Conservation (phyloP, 2,113 vertebrate genomes). For the Xenopus borealis region DNA sequence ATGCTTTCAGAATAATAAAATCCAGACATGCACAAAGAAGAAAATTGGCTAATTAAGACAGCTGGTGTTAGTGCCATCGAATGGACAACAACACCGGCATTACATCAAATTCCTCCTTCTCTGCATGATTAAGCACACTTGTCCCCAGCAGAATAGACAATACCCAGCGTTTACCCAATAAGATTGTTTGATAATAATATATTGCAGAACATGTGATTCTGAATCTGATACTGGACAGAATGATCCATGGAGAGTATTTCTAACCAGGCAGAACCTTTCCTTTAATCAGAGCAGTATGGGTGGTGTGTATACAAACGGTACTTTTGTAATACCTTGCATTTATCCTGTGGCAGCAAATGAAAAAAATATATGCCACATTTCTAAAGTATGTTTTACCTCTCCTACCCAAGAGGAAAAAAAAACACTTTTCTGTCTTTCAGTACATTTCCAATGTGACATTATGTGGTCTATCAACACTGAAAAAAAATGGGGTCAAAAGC, state of each 20-base stretch:
- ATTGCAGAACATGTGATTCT: not conserved
- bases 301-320: too few relatives aligned
- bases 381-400: too few relatives aligned
- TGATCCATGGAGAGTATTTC: not conserved
- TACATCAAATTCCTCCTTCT: not conserved
- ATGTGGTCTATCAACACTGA: too few relatives aligned
- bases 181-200: not conserved
- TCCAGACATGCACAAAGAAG: not conserved
- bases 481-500: too few relatives aligned
- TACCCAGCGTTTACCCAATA: not conserved
- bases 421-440: too few relatives aligned
- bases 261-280: not conserved
- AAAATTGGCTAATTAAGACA: conserved; percentile 4
- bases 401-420: too few relatives aligned
- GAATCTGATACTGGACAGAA: not conserved
- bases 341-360: too few relatives aligned
- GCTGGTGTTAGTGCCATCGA: not conserved
- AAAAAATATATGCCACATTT: too few relatives aligned
- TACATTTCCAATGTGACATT: too few relatives aligned
- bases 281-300: not conserved
- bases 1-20: not conserved
- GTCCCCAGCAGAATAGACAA: conserved; percentile 1
- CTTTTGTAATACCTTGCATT: too few relatives aligned
- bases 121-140: conserved; percentile 5
- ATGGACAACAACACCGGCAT: not conserved